A percentile compares a stretch with the other conserved stretches of the same genome.
phyloP scores from a whole-genome alignment of 1,140 invertebrate genomes.

The Megalopta genalis region DNA sequence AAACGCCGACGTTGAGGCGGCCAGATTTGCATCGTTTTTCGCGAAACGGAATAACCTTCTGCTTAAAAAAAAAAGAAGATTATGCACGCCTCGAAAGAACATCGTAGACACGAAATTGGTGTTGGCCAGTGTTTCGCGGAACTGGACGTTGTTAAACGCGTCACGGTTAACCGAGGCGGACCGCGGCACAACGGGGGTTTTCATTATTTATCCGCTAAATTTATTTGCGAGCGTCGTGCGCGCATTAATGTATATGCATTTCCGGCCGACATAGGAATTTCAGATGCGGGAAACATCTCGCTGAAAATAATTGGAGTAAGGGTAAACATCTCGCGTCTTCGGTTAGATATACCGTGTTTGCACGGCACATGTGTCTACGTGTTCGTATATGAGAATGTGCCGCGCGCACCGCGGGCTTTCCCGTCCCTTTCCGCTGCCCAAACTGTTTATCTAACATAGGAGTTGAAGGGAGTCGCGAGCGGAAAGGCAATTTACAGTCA shows the following conservation, averaged over 20 bases:
- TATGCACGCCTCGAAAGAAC: too few species aligned
- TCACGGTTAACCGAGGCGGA: background rate
- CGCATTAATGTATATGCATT: slow-evolving; percentile 1
- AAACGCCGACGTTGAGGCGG: too few species aligned
- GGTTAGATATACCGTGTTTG: slow-evolving; percentile 30
- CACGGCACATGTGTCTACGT: slow-evolving; percentile 1
- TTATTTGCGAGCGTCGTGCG: background rate
- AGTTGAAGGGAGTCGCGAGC: slow-evolving; percentile 43
- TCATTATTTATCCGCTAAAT: slow-evolving; percentile 3
- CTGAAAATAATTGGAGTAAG: slow-evolving; percentile 35
- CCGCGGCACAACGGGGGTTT: background rate
- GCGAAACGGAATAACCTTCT: too few species aligned
- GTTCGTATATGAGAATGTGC: background rate
- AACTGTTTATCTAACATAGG: slow-evolving; percentile 56
- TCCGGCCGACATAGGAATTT: background rate
- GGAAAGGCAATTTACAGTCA: slow-evolving; percentile 43
- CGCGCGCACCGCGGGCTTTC: background rate
- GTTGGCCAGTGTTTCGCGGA: too few species aligned
- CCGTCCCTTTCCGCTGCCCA: slow-evolving; percentile 9
- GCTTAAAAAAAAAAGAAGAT: too few species aligned
- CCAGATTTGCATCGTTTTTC: too few species aligned
- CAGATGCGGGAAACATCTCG: background rate
- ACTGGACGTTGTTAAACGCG: background rate
- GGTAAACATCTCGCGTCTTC: slow-evolving; percentile 29
- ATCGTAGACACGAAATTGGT: too few species aligned